phyloP scores from a whole-genome alignment of 2,797 vertebrate genomes.

The Chloroceryle inda region DNA sequence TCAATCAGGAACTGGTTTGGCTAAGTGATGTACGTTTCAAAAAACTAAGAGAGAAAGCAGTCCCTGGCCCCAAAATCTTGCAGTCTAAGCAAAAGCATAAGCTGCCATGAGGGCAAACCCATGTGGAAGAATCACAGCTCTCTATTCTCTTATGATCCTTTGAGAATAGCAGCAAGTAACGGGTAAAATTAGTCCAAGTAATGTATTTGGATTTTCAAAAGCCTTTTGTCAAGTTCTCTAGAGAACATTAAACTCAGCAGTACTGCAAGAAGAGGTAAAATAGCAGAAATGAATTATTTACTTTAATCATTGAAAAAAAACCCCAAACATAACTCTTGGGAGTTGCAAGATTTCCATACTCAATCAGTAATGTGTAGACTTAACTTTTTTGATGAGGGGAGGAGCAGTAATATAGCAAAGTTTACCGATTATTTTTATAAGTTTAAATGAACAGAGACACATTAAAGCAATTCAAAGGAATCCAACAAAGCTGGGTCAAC shows the following conservation, averaged over 20 bases:
- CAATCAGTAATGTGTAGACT: not conserved
- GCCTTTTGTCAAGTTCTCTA: not conserved
- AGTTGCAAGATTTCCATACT: not conserved
- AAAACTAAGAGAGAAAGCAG: not conserved
- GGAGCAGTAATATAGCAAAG: not conserved
- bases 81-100: not conserved
- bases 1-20: not conserved
- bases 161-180: constrained; percentile 27
- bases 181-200: constrained; percentile 36
- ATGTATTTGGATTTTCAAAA: constrained; percentile 49
- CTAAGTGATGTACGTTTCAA: not conserved
- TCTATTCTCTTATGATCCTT: not conserved
- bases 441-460: constrained; percentile 10
- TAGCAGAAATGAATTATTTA: constrained; percentile 6
- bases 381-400: not conserved
- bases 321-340: not conserved
- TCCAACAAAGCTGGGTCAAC: not conserved
- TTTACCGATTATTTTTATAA: not conserved
- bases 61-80: not conserved
- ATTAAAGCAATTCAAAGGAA: not conserved
- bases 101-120: not conserved
- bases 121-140: not conserved
- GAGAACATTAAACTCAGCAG: constrained; percentile 23
- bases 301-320: constrained; percentile 3
- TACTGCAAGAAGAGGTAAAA: constrained; percentile 34